Evolutionary conservation across 2,113 vertebrate species (phyloP), one percentile per base, ranked within the genome.

Genomic region (Ophiodon elongatus): DNA sequence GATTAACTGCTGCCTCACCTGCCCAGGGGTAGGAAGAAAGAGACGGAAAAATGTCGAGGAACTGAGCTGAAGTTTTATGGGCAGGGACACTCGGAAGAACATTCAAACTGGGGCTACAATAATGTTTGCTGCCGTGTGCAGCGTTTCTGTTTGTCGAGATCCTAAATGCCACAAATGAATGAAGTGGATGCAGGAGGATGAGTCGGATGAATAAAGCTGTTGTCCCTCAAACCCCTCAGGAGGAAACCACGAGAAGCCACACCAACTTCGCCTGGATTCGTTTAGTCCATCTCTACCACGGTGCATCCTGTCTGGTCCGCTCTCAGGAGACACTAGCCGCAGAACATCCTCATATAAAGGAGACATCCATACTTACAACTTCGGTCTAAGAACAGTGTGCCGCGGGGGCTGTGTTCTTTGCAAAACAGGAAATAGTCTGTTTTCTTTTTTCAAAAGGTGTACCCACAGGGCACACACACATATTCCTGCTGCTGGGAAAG

Each of bases 391-490:
- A 84, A 70, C 68, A 77, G 45, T 0, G 41, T 2, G 52, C 80
- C 84, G 63, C 33, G 83, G 68, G 71, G 78, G 80, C 75, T 17
- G 56, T 19, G 81, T 35, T 83, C 71, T 69, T 45, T 76, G 74
- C 79, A 87, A 93, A 94, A 93, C 91, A 94, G 94, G 91, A 94
- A 91, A 88, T 67, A 33, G 54, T 73, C 43, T 77, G 70, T 92
- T 93, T 93, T 88, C 43, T 83, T 93, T 83, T 93, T 89, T 88
- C 27, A 84, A 81, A 77, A 89, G 31, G 62, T 83, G 62, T 63
- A 85, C 87, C 93, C 83, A 39, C 80, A 68, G 83, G 86, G 66
- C 56, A 37, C 52, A 63, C 56, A 37, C 52, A 63, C 37, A 86
- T 7, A 57, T 82, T 89, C 76, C 56, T 72, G 57, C 80, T 69